phyloP scores from a whole-genome alignment of 2,113 vertebrate genomes.

The Neodontobutis hainanensis region DNA sequence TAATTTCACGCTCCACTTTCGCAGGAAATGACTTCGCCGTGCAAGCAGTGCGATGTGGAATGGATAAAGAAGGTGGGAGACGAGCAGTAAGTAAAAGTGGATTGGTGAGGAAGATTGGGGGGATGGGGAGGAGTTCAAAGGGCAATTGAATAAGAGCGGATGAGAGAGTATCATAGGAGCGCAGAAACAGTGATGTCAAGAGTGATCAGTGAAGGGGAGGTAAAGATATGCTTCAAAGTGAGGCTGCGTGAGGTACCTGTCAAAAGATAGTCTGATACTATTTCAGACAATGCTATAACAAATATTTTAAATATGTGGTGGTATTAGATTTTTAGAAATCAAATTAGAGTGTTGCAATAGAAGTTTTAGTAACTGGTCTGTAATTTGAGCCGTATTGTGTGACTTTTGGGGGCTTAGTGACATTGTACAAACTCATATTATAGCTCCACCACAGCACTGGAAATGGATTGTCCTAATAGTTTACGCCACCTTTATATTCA shows the following conservation, averaged over 20 bases:
- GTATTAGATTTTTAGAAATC: too few species aligned
- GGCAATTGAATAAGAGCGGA: neutral
- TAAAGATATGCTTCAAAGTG: conserved; percentile 3
- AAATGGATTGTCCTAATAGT: too few species aligned
- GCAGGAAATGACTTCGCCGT: conserved; percentile 88
- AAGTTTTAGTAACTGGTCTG: too few species aligned
- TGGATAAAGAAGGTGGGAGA: conserved; percentile 98
- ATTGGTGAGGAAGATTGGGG: neutral
- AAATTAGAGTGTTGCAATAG: too few species aligned
- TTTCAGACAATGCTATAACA: too few species aligned
- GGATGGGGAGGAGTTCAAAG: neutral
- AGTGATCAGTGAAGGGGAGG: neutral
- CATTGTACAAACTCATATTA: too few species aligned
- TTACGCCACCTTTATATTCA: too few species aligned
- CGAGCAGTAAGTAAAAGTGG: conserved; percentile 90
- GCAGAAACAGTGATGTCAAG: neutral
- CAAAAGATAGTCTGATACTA: conserved; percentile 14
- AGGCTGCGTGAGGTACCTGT: neutral
- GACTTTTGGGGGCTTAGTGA: too few species aligned
- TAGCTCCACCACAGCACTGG: too few species aligned
- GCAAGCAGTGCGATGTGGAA: conserved; percentile 93
- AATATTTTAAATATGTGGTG: neutral
- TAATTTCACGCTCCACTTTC: conserved; percentile 65
- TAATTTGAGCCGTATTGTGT: too few species aligned
- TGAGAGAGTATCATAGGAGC: neutral